phyloP scores from a whole-genome alignment of 2,888 invertebrate genomes.

The Unio delphinus region DNA sequence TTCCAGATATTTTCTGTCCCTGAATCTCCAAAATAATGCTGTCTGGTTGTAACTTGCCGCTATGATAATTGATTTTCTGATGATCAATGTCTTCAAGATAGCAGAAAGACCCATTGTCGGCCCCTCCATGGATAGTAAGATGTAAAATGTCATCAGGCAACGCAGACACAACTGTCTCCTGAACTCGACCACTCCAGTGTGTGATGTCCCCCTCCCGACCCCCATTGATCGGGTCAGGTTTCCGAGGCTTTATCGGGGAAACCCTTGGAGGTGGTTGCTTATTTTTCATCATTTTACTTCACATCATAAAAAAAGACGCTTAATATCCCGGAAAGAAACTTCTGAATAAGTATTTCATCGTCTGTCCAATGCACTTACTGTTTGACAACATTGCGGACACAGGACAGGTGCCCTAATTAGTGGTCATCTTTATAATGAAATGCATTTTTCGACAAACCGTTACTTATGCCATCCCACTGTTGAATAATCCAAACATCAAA shows the following conservation, averaged over 20 bases:
- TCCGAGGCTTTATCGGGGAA: slow-evolving; percentile 24
- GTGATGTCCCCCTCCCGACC: slow-evolving; percentile 32
- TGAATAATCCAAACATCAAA: slow-evolving; percentile 4
- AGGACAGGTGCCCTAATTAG: slow-evolving; percentile 7
- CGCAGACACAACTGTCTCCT: slow-evolving; percentile 72
- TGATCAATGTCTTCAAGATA: slow-evolving; percentile 63
- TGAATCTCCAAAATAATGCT: slow-evolving; percentile 75
- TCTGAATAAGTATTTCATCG: background rate
- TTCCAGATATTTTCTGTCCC: slow-evolving; percentile 76
- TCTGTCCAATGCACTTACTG: slow-evolving; percentile 1
- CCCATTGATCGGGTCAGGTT: slow-evolving; percentile 30
- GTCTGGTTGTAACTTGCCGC: slow-evolving; percentile 64
- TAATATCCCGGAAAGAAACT: background rate
- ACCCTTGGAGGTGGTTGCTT: slow-evolving; percentile 42
- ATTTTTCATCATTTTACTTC: slow-evolving; percentile 39
- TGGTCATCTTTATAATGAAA: background rate
- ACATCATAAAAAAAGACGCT: slow-evolving; percentile 8
- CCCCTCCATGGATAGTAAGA: slow-evolving; percentile 73
- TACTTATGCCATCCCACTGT: background rate
- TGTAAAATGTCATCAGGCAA: slow-evolving; percentile 70
- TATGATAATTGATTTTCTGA: slow-evolving; percentile 66
- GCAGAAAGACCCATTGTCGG: slow-evolving; percentile 72
- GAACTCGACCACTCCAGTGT: slow-evolving; percentile 72
- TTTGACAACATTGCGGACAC: slow-evolving; percentile 8
- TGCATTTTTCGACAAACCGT: no score